Evolutionary conservation across 1,140 invertebrate genomes (phyloP).

Genomic region (Orchesella cincta): DNA sequence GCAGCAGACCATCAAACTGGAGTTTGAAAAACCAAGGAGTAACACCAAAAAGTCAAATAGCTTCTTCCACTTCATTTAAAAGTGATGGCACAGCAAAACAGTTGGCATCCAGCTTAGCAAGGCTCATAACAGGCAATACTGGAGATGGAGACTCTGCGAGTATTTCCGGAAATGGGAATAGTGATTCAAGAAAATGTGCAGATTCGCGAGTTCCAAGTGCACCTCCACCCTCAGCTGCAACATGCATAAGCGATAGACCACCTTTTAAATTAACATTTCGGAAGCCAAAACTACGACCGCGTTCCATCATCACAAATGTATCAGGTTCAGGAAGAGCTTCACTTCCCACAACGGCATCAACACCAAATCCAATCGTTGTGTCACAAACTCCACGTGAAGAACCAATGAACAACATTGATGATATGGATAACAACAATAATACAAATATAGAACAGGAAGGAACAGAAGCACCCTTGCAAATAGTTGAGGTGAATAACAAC

Average conservation of each 20-base stretch:
- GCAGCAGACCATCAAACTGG: no score
- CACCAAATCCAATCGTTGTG: neutral
- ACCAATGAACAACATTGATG: no score
- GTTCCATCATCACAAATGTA: neutral
- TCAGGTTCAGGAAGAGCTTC: neutral
- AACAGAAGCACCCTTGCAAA: no score
- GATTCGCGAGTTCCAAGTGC: neutral
- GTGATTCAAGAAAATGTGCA: neutral
- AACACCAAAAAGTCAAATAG: no score
- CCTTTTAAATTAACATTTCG: neutral
- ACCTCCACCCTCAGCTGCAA: neutral
- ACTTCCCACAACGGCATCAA: neutral
- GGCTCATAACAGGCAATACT: neutral
- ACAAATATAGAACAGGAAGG: no score
- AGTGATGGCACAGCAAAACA: neutral
- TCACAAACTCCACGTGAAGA: no score
- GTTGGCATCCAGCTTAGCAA: neutral
- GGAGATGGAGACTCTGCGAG: neutral
- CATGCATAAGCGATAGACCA: neutral
- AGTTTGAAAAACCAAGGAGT: no score
- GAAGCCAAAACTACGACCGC: neutral
- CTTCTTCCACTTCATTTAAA: neutral
- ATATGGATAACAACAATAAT: no score
- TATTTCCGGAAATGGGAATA: neutral
- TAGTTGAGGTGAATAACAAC: no score